Evolutionary conservation across 2,113 vertebrate genomes (phyloP).

Genomic region (Myotis brandtii): DNA sequence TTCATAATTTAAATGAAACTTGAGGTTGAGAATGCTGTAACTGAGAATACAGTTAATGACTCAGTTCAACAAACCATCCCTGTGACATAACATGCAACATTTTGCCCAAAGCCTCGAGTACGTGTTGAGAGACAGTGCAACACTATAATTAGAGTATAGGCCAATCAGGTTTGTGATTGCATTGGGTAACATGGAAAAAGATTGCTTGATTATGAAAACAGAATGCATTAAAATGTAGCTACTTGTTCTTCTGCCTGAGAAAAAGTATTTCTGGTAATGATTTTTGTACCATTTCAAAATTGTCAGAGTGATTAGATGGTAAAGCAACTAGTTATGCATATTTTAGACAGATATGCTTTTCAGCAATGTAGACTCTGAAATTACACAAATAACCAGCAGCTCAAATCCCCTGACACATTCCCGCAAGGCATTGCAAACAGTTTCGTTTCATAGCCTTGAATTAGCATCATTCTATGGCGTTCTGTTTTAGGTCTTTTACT

Average conservation of each 20-base stretch:
- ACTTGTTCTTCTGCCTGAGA: background rate
- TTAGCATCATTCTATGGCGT: background rate
- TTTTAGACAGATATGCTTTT: conserved; percentile 55
- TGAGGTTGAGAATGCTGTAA: background rate
- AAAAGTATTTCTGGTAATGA: background rate
- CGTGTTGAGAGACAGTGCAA: background rate
- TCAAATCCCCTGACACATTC: background rate
- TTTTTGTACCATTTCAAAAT: conserved; percentile 46
- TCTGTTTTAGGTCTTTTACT: background rate
- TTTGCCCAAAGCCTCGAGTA: background rate
- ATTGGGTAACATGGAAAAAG: background rate
- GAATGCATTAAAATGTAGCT: background rate
- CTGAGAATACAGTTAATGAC: conserved; percentile 43
- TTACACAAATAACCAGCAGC: conserved; percentile 30
- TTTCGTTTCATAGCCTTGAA: background rate
- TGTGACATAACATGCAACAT: background rate
- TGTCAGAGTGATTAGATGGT: conserved; percentile 29
- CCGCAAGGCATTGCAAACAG: background rate
- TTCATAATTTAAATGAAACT: conserved; percentile 34
- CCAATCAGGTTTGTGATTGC: background rate
- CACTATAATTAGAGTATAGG: conserved; percentile 38
- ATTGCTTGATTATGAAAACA: conserved; percentile 38
- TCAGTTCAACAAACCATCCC: conserved; percentile 10
- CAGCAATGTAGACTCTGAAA: background rate
- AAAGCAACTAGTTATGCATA: conserved; percentile 24